Evolutionary conservation across 1,140 invertebrate species (phyloP).

Genomic region (Aphis gossypii): DNA sequence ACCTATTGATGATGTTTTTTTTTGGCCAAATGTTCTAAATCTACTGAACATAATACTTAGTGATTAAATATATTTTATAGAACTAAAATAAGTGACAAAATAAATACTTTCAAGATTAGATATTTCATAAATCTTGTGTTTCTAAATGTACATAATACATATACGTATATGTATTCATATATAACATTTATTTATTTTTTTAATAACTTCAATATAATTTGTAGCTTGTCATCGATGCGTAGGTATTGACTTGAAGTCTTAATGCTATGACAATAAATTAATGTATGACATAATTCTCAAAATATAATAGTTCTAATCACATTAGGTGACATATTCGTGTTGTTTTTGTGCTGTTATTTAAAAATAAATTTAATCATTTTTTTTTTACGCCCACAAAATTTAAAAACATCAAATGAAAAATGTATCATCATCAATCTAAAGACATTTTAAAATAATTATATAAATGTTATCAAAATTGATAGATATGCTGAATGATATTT

Average conservation of each 20-base stretch:
- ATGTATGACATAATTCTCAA: not conserved
- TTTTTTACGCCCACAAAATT: not conserved
- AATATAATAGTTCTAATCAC: too few species aligned
- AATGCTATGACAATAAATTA: not conserved
- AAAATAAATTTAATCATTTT: slow-evolving; percentile 24
- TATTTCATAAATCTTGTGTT: not conserved
- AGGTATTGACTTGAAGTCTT: not conserved
- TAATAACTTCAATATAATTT: not conserved
- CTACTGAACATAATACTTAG: not conserved
- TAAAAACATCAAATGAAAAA: slow-evolving; percentile 4
- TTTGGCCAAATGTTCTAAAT: not conserved
- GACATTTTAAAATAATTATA: not conserved
- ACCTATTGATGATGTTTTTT: not conserved
- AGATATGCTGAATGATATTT: slow-evolving; percentile 1
- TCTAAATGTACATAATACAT: too few species aligned
- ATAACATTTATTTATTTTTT: not conserved
- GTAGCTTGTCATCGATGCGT: not conserved
- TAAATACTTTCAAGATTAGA: not conserved
- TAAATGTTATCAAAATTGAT: not conserved
- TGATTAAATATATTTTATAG: not conserved
- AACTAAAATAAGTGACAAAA: not conserved
- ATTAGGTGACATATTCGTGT: not conserved
- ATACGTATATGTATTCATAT: too few species aligned
- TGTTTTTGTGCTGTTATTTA: not conserved
- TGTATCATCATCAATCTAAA: not conserved